Base-by-base conservation (phyloP, 2,888 invertebrate genomes). In the Stenodera caucasica region DNA sequence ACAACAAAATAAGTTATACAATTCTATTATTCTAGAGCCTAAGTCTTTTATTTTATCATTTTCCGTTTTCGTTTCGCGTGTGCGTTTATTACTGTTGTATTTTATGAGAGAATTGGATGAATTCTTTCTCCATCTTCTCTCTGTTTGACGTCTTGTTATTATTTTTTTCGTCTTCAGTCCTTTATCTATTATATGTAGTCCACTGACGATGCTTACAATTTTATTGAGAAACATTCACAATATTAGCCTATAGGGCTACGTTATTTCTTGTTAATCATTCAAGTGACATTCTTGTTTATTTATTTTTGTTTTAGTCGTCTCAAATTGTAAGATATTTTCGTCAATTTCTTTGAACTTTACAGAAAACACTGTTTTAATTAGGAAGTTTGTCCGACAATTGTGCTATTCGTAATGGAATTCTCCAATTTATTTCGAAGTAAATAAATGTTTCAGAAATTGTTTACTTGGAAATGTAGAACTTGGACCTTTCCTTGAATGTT, bases 1-100 rank as follows among this genome's bases (percentile, higher is more conserved):
- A 40, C 21, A 40, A 40, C 40, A 40, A 40, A 40, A 40, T 40
- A 40, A 40, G 40, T 40, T 5, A 26, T 40, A 40, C 40, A 40
- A 40, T 40, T 11, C 18, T 6, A 8, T 40, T 40, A 9, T 40
- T 40, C 7, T 40, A 40, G 37, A 15, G 18, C 37, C 37, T 1
- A 35, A 14, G 0, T 35, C 35, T 12, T 40, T 40, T 18, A 18
- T 40, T 40, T 12, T 11, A 40, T 40, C 18, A 18, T 18, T 40
- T 40, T 40, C 37, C 9, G 37, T 40, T 40, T 18, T 15, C 37
- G n/a, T n/a, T 40, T 40, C 18, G 18, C 37, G 18, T 40, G 18
- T 40, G 1, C 18, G n/a, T n/a, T 18, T 40, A 18, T 40, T 40
- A 40, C 9, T 40, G 18, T 15, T 4, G 18, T 9, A 40, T 11